Conservation (phyloP, 2,113 vertebrate genomes). For the Neolamprologus sp. region DNA sequence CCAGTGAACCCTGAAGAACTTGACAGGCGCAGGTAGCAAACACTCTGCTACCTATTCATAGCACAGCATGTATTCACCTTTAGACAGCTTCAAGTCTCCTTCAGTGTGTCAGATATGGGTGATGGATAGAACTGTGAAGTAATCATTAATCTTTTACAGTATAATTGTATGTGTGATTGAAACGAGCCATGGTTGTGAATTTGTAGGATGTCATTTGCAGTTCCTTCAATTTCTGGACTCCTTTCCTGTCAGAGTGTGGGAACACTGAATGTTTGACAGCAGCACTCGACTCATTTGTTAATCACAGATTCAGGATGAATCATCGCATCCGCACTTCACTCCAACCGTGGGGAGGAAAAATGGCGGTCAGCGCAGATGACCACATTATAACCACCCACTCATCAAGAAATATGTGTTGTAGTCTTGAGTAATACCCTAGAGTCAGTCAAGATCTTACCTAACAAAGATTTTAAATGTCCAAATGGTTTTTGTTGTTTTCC, state of each 20-base stretch:
- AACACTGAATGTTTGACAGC: constrained; percentile 24
- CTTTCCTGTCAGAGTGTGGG: constrained; percentile 7
- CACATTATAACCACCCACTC: constrained; percentile 25
- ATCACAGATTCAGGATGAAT: constrained; percentile 51
- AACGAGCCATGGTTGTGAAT: neutral
- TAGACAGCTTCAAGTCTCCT: neutral
- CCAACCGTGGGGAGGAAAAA: constrained; percentile 10
- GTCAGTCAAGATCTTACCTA: neutral
- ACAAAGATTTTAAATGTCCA: neutral
- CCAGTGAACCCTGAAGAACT: constrained; percentile 37
- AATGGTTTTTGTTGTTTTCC: neutral
- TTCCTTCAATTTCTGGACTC: neutral
- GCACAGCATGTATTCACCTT: neutral
- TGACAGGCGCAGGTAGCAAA: neutral
- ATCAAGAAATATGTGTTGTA: neutral
- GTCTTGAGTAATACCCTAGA: neutral
- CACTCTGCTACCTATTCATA: neutral
- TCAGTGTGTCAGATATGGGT: neutral
- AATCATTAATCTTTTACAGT: neutral
- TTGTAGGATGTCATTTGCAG: neutral
- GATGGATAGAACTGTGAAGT: neutral
- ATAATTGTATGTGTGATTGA: neutral
- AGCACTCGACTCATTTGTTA: constrained; percentile 13
- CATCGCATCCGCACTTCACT: constrained; percentile 34
- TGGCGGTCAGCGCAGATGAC: constrained; percentile 31